Evolutionary conservation across 2,797 vertebrate species (phyloP).

Genomic region (Helicolenus hilgendorfi): DNA sequence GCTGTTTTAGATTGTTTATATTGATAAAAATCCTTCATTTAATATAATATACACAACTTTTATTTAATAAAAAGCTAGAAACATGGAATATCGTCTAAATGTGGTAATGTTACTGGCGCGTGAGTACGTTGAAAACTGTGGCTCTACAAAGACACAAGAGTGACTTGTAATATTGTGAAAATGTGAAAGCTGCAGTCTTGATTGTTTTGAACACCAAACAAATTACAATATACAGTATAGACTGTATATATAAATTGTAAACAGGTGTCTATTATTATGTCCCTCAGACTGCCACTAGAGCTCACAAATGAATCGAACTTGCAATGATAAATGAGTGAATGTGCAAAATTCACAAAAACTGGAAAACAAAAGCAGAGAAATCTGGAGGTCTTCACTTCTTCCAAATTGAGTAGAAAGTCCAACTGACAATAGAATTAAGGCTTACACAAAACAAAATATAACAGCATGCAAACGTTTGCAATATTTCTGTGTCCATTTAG

Average conservation of each 20-base stretch:
- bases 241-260: background rate
- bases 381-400: conserved; percentile 90
- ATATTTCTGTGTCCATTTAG: background rate
- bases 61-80: no score
- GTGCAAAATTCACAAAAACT: background rate
- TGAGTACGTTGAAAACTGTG: no score
- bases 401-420: conserved; percentile 99
- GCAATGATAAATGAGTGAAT: background rate
- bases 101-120: no score
- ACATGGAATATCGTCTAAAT: no score
- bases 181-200: background rate
- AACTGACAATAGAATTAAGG: conserved; percentile 93
- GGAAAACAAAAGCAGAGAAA: conserved; percentile 26
- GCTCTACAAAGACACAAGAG: background rate
- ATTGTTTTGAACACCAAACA: background rate
- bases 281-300: background rate
- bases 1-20: no score
- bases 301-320: background rate
- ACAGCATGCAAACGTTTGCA: background rate
- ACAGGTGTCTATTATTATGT: background rate
- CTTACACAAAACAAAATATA: background rate
- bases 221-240: no score
- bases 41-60: no score
- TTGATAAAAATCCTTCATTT: no score
- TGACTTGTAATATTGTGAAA: background rate